A percentile compares a stretch with the other conserved stretches of the same genome.
These are phyloP conservation scores for Valencia hispanica DNA, from an alignment of 2,797 vertebrate species.

Conservation along the genomic window DNA sequence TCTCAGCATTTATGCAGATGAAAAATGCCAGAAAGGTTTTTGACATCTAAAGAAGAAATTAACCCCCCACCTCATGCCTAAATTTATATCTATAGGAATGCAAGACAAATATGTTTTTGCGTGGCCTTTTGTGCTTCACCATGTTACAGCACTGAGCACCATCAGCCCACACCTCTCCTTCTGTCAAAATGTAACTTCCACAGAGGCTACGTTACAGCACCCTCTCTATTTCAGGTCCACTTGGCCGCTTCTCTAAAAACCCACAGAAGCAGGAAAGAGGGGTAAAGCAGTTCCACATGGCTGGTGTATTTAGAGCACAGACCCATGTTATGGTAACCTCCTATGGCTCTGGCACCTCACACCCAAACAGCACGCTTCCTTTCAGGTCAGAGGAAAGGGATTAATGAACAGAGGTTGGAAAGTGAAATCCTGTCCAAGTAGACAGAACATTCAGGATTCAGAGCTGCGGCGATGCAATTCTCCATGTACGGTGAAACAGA, in stretches of 20 bases:
- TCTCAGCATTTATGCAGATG: conserved; percentile 36
- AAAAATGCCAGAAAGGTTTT: conserved; percentile 51
- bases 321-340: conserved; percentile 76
- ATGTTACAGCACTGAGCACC: conserved; percentile 46
- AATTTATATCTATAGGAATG: conserved; percentile 7
- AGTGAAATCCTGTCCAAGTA: conserved; percentile 29
- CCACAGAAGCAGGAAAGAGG: conserved; percentile 75
- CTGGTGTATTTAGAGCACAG: conserved; percentile 67
- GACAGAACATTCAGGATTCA: conserved; percentile 19
- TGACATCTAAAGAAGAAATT: conserved; percentile 41
- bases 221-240: conserved; percentile 57
- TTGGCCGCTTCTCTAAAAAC: conserved; percentile 60
- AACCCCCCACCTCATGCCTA: conserved; percentile 28
- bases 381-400: conserved; percentile 37
- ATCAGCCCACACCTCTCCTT: conserved; percentile 40
- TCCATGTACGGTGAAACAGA: conserved; percentile 25
- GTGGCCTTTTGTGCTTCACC: conserved; percentile 43
- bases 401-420: conserved; percentile 25
- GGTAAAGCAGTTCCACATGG: conserved; percentile 80
- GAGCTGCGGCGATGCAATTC: conserved; percentile 17
- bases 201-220: conserved; percentile 51
- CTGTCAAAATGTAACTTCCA: conserved; percentile 55
- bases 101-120: background rate
- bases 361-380: conserved; percentile 67
- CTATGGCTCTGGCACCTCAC: conserved; percentile 66